These are phyloP conservation scores for Euzetes globulus DNA, from an alignment of 2,888 invertebrate species.

Conservation along the genomic window DNA sequence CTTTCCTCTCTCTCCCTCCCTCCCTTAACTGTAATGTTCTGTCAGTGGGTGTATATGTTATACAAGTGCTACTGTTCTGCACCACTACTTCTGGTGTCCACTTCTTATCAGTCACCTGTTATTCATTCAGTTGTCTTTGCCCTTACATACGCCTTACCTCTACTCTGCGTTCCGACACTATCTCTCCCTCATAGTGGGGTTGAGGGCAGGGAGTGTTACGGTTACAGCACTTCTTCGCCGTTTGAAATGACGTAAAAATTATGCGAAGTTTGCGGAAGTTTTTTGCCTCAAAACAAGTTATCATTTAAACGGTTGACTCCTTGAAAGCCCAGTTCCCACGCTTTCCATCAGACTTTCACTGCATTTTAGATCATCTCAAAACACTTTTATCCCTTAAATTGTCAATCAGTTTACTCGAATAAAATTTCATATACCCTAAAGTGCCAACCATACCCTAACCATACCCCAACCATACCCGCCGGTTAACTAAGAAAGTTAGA, in stretches of 20 bases:
- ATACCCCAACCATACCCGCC: no score
- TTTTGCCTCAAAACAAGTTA: neutral
- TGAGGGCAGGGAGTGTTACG: conserved; percentile 31
- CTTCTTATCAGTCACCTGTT: conserved; percentile 32
- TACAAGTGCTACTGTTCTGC: conserved; percentile 25
- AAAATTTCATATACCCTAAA: no score
- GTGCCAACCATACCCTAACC: no score
- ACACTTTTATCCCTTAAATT: neutral
- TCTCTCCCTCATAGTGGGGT: conserved; percentile 28
- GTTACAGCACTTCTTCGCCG: conserved; percentile 26
- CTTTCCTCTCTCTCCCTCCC: neutral
- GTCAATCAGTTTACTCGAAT: neutral
- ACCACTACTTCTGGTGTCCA: conserved; percentile 27
- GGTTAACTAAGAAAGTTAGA: no score
- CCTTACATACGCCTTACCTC: neutral
- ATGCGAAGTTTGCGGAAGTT: conserved; percentile 24
- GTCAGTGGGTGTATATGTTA: conserved; percentile 1
- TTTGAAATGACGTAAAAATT: conserved; percentile 29
- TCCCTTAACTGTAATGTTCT: neutral
- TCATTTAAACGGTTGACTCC: neutral
- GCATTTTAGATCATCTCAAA: neutral
- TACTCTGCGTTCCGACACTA: conserved; percentile 1
- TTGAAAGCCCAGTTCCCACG: conserved; percentile 1
- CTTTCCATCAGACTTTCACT: neutral
- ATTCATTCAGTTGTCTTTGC: conserved; percentile 14